Percentiles rank a stretch among this genome's conserved stretches.
Evolutionary conservation across 2,888 invertebrate genomes (phyloP).

Genomic region (Dryomyza anilis): DNA sequence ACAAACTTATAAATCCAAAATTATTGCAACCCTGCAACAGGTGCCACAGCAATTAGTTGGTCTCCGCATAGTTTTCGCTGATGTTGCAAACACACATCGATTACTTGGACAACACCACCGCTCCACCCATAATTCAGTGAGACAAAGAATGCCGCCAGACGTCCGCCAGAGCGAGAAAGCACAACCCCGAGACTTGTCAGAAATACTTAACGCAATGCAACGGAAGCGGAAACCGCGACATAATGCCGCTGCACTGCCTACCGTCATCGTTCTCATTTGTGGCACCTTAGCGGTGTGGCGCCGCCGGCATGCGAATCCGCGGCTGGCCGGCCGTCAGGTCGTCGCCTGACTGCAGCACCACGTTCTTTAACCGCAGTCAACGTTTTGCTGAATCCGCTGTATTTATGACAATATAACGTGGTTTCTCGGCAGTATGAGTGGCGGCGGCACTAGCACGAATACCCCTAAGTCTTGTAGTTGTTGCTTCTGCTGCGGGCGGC

Average conservation of each 20-base stretch:
- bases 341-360: not conserved
- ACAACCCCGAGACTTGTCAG: too few relatives aligned
- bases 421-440: too few relatives aligned
- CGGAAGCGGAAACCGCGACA: slow-evolving; percentile 9
- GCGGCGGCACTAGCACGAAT: not conserved
- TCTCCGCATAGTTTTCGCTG: too few relatives aligned
- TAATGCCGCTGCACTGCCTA: not conserved
- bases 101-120: not conserved
- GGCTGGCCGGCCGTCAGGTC: not conserved
- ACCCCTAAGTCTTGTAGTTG: too few relatives aligned
- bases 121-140: not conserved
- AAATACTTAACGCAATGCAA: too few relatives aligned
- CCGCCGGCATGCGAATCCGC: not conserved
- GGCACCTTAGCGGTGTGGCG: not conserved
- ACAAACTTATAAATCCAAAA: too few relatives aligned
- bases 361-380: not conserved
- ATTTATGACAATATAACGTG: too few relatives aligned
- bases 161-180: not conserved
- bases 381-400: not conserved
- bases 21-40: too few relatives aligned
- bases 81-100: not conserved
- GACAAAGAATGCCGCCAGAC: not conserved
- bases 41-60: too few relatives aligned
- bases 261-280: not conserved
- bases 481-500: too few relatives aligned